Evolutionary conservation across 2,888 invertebrate genomes (phyloP).

Genomic region (Yponomeuta malinellus): DNA sequence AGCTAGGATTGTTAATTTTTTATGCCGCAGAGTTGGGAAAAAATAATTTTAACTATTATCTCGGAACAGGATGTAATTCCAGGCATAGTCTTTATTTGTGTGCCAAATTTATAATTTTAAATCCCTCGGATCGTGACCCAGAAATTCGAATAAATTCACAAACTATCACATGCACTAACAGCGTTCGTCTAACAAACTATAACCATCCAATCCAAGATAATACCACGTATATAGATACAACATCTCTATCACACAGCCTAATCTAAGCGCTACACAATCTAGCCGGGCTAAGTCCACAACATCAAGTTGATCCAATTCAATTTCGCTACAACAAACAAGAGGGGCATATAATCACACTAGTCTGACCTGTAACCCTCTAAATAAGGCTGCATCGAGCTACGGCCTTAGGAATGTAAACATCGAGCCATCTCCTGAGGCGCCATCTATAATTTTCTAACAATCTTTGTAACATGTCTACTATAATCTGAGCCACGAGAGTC

Average conservation of each 20-base stretch:
- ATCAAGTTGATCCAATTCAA: slow-evolving; percentile 43
- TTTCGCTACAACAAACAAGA: slow-evolving; percentile 58
- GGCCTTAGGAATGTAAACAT: slow-evolving; percentile 68
- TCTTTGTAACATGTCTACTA: slow-evolving; percentile 53
- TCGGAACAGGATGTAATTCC: too few species aligned
- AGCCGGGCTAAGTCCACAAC: background rate
- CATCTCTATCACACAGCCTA: background rate
- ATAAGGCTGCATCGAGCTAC: slow-evolving; percentile 60
- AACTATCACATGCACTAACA: too few species aligned
- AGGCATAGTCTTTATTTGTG: too few species aligned
- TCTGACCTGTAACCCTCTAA: slow-evolving; percentile 63
- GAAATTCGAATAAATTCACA: too few species aligned
- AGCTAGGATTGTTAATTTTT: too few species aligned
- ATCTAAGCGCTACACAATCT: background rate
- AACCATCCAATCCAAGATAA: too few species aligned
- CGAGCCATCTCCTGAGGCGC: slow-evolving; percentile 68
- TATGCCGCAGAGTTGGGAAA: too few species aligned
- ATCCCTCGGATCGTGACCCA: too few species aligned
- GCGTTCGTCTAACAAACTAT: too few species aligned
- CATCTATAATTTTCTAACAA: slow-evolving; percentile 74
- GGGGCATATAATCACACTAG: slow-evolving; percentile 58
- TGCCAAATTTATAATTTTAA: too few species aligned
- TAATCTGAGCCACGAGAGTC: slow-evolving; percentile 29
- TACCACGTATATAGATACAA: too few species aligned
- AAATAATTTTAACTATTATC: too few species aligned